Evolutionary conservation across 2,797 vertebrate genomes (phyloP).

Genomic region (Hydrolagus colliei): DNA sequence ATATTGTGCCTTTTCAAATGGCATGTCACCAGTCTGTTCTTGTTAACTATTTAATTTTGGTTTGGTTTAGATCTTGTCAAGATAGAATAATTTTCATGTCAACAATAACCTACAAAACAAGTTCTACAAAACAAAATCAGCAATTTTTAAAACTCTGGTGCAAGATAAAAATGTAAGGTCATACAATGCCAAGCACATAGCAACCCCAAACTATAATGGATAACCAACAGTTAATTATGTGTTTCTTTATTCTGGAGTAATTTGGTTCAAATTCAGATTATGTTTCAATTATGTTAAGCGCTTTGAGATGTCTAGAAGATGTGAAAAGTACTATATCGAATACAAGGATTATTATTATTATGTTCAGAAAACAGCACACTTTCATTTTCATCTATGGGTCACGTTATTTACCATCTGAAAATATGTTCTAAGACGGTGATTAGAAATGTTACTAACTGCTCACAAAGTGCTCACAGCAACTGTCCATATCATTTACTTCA

Average conservation of each 20-base stretch:
- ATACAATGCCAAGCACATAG: not conserved
- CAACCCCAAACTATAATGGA: not conserved
- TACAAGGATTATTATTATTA: too few species aligned
- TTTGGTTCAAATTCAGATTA: slow-evolving; percentile 8
- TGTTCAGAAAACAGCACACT: too few species aligned
- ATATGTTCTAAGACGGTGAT: not conserved
- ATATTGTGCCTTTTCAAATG: not conserved
- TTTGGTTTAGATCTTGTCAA: not conserved
- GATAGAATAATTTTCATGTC: slow-evolving; percentile 5
- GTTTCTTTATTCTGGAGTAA: not conserved
- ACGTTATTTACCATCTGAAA: not conserved
- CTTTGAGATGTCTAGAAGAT: too few species aligned
- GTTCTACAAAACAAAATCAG: not conserved
- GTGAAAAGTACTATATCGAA: too few species aligned
- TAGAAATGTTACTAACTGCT: not conserved
- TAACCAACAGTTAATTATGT: not conserved
- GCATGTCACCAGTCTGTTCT: not conserved
- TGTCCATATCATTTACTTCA: not conserved
- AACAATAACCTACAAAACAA: not conserved
- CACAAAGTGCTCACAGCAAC: not conserved
- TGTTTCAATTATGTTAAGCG: too few species aligned
- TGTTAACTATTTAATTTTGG: slow-evolving; percentile 2
- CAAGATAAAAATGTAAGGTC: not conserved
- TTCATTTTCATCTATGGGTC: not conserved
- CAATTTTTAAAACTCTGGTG: not conserved